Conservation (phyloP, 37 sponge, comb jelly and placozoan species). For the Dysidea cf. avara region DNA sequence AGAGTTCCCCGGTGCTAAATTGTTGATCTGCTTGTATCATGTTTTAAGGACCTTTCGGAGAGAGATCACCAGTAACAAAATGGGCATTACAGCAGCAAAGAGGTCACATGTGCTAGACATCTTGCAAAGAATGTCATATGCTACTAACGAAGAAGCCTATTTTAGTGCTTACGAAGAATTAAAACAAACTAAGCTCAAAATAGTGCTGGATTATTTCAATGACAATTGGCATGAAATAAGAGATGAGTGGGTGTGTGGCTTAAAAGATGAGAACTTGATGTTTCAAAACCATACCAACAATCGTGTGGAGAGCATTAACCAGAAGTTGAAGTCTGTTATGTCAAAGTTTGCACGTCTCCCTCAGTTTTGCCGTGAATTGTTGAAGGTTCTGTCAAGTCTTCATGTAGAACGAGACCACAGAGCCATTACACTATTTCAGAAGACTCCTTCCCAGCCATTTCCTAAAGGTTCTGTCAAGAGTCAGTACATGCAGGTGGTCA, state of each 20-base stretch:
- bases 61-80: conserved; percentile 22
- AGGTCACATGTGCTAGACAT: too few species aligned
- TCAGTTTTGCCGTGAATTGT: conserved; percentile 11
- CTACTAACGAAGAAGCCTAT: too few species aligned
- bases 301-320: conserved; percentile 4
- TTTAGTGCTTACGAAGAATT: too few species aligned
- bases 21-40: conserved; percentile 22
- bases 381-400: conserved; percentile 8
- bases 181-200: too few species aligned
- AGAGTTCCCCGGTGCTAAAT: too few species aligned
- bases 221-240: not conserved
- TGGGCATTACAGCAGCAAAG: conserved; percentile 6
- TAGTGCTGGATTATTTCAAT: too few species aligned
- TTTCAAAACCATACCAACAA: conserved; percentile 4
- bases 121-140: too few species aligned
- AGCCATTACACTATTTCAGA: not conserved
- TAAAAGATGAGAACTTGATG: not conserved
- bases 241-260: not conserved
- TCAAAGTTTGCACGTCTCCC: not conserved
- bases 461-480: too few species aligned
- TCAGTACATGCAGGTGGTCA: too few species aligned
- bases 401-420: conserved; percentile 25
- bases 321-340: conserved; percentile 13
- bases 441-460: too few species aligned
- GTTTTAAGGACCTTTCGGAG: conserved; percentile 9